Evolutionary conservation across 2,113 vertebrate species (phyloP), one percentile per base, ranked within the genome.

Genomic region (Actenoides lindsayi): DNA sequence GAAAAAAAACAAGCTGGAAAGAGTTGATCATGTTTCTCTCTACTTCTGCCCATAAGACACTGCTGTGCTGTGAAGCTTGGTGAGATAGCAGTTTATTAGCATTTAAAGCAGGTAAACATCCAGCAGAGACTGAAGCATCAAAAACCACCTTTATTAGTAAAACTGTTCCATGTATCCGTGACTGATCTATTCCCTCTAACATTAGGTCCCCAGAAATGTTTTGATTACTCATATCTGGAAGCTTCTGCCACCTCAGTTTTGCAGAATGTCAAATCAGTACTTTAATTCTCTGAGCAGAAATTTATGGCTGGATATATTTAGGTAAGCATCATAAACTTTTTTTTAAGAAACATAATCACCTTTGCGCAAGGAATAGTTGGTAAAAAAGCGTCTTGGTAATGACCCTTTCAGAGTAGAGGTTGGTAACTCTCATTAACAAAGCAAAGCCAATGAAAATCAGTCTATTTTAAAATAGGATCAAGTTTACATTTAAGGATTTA

Each of bases 11-110:
- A 65, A 44, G 5, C 4, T 75, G 35, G 19, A 46, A 87, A 56
- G 19, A 91, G 27, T 1, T 60, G 4, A 42, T 64, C 19, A 75
- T 33, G 6, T 15, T 7, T 62, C 9, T 79, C 19, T 65, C 21
- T 35, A 17, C 23, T 3, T 39, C 48, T 64, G 56, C 11, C 8
- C 24, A 42, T 7, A 39, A 16, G 39, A 83, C 89, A 54, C 53
- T 57, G 70, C 68, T 79, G 54, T 1, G 0, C 16, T 0, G 0
- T 60, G 10, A 48, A 35, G 5, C 33, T 62, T 68, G 50, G 42
- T 57, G 35, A 42, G 27, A 15, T 15, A 71, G 13, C 8, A 42
- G 7, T 30, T 75, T 68, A 35, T 63, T 71, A 57, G 5, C 14
- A 23, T 79, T 85, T 85, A 82, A 54, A 89, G 24, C 37, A 68